A percentile compares a stretch with the other conserved stretches of the same genome.
Conservation (phyloP, 2,113 vertebrate genomes). For the Probosciger aterrimus region DNA sequence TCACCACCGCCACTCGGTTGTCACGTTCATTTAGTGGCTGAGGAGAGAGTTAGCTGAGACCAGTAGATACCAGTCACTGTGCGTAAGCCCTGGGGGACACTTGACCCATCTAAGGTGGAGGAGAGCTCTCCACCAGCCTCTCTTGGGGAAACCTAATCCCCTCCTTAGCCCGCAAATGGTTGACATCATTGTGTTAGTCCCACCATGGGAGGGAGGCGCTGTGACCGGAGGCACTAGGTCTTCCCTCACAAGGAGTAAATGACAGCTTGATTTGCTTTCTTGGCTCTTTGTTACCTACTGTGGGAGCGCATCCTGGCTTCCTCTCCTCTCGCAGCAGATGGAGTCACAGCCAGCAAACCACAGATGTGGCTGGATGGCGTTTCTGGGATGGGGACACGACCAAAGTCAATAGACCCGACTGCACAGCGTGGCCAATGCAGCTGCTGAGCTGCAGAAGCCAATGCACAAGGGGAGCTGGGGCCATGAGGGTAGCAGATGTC, state of each 20-base stretch:
- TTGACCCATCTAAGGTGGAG: conserved; percentile 28
- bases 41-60: not conserved
- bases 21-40: not conserved
- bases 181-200: conserved; percentile 41
- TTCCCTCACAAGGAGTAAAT: conserved; percentile 15
- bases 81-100: not conserved
- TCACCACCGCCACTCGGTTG: not conserved
- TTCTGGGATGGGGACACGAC: not conserved
- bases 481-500: not conserved
- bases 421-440: accelerated
- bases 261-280: conserved; percentile 25
- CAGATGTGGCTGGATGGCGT: not conserved
- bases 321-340: not conserved
- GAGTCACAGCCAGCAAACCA: not conserved
- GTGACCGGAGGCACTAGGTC: not conserved
- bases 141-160: conserved; percentile 27
- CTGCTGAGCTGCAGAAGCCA: not conserved
- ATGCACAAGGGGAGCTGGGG: accelerated
- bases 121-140: not conserved
- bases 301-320: not conserved
- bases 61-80: not conserved
- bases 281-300: conserved; percentile 31
- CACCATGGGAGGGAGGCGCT: not conserved
- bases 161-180: not conserved
- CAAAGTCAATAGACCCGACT: not conserved